These are phyloP conservation scores for Coptotermes formosanus DNA, from an alignment of 1,140 invertebrate species.

Conservation along the genomic window DNA sequence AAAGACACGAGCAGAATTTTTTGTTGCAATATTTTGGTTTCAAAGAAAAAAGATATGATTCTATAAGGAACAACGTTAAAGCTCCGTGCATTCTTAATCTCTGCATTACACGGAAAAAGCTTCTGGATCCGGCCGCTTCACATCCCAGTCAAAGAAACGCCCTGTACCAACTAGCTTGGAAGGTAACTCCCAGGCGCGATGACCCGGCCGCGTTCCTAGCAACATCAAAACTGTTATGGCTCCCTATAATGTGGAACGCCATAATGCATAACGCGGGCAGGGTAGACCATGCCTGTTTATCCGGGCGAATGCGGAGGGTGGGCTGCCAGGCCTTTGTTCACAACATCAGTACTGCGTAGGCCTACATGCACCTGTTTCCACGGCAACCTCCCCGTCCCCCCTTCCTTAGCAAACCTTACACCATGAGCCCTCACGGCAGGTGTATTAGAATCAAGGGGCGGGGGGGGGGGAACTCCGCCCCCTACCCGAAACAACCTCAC, in stretches of 20 bases:
- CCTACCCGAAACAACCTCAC: not conserved
- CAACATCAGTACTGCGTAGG: conserved; percentile 1
- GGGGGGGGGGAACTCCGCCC: not conserved
- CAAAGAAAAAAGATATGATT: no score
- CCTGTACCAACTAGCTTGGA: no score
- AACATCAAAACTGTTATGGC: not conserved
- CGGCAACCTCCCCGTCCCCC: not conserved
- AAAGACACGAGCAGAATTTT: no score
- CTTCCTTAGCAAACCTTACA: not conserved
- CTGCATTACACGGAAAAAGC: no score
- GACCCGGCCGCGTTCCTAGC: no score
- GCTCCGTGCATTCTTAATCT: no score
- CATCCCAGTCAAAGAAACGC: no score
- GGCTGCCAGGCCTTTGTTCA: not conserved
- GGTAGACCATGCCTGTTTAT: not conserved
- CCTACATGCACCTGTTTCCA: conserved; percentile 14
- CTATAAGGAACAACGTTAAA: no score
- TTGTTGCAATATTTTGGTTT: no score
- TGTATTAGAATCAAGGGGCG: conserved; percentile 10
- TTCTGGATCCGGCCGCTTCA: no score
- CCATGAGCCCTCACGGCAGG: not conserved
- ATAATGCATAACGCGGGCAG: not conserved
- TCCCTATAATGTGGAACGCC: not conserved
- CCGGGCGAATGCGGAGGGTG: not conserved
- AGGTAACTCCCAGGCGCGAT: no score